These are phyloP conservation scores for Seriola rivoliana DNA, from an alignment of 2,113 vertebrate species.

Conservation along the genomic window DNA sequence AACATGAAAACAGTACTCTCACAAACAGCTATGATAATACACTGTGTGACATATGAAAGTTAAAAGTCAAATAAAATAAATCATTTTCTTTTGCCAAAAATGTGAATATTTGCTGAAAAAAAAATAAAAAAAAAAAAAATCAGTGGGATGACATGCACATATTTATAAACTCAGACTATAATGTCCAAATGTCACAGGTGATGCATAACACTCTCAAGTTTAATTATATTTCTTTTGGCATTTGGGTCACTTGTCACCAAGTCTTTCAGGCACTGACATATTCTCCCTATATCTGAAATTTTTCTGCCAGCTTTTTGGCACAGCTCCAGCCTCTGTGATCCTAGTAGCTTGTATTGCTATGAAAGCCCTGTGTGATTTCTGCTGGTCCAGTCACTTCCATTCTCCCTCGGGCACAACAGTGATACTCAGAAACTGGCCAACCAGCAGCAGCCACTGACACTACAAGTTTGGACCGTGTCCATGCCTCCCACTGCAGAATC, in stretches of 20 bases:
- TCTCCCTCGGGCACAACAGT: conserved; percentile 39
- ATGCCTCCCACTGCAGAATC: conserved; percentile 2
- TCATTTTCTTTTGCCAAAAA: no score
- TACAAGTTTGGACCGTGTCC: conserved; percentile 10
- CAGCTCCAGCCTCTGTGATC: conserved; percentile 20
- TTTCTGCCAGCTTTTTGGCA: conserved; percentile 9
- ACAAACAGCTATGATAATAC: not conserved
- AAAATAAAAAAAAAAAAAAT: no score
- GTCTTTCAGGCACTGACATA: not conserved
- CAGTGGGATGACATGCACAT: no score
- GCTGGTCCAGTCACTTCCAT: conserved; percentile 52
- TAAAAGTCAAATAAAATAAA: not conserved
- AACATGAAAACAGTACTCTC: not conserved
- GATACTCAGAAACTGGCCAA: conserved; percentile 28
- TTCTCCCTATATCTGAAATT: not conserved
- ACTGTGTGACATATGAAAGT: no score
- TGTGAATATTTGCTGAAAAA: no score
- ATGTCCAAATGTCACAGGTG: not conserved
- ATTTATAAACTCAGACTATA: not conserved
- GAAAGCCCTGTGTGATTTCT: conserved; percentile 65
- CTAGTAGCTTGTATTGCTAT: not conserved
- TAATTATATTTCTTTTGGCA: not conserved
- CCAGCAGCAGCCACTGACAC: conserved; percentile 23
- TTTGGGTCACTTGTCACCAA: not conserved
- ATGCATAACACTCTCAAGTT: not conserved